A percentile compares a stretch with the other conserved stretches of the same genome.
phyloP scores from a whole-genome alignment of 2,797 vertebrate genomes.

The Pyrocephalus nanus region DNA sequence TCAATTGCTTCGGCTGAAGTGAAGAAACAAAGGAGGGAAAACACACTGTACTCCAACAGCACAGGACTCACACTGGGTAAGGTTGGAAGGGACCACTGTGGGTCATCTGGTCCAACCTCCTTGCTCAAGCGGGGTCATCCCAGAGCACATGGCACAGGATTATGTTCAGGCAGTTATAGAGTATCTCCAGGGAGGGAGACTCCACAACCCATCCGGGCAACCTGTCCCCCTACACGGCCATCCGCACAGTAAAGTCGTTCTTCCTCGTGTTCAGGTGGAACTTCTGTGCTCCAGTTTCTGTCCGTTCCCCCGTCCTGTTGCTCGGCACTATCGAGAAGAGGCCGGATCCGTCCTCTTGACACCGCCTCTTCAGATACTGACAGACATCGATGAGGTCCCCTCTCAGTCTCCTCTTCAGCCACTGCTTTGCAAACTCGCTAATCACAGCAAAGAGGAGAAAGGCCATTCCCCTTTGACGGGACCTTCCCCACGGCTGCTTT shows the following conservation, averaged over 20 bases:
- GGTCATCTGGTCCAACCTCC: not conserved
- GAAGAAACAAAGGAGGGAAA: not conserved
- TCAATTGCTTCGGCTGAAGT: not conserved
- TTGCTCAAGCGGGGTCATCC: too few relatives aligned
- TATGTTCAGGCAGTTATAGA: not conserved
- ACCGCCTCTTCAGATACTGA: not conserved
- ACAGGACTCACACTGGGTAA: not conserved
- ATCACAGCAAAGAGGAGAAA: rapidly evolving
- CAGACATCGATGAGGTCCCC: not conserved
- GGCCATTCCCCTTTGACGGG: rapidly evolving
- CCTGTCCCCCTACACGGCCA: not conserved
- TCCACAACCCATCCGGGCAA: not conserved
- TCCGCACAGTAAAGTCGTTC: too few relatives aligned
- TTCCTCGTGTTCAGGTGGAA: not conserved
- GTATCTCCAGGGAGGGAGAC: not conserved
- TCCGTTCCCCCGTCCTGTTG: rapidly evolving
- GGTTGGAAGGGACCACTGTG: not conserved
- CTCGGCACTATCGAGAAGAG: rapidly evolving
- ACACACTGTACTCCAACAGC: not conserved
- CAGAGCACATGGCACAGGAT: not conserved
- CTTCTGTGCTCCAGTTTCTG: not conserved
- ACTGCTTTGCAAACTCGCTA: too few relatives aligned
- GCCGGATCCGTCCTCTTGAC: not conserved
- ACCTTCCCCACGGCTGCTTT: rapidly evolving
- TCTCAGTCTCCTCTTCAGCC: not conserved